These are phyloP conservation scores for Clusia tigrina DNA, from an alignment of 2,888 invertebrate species.

Conservation along the genomic window DNA sequence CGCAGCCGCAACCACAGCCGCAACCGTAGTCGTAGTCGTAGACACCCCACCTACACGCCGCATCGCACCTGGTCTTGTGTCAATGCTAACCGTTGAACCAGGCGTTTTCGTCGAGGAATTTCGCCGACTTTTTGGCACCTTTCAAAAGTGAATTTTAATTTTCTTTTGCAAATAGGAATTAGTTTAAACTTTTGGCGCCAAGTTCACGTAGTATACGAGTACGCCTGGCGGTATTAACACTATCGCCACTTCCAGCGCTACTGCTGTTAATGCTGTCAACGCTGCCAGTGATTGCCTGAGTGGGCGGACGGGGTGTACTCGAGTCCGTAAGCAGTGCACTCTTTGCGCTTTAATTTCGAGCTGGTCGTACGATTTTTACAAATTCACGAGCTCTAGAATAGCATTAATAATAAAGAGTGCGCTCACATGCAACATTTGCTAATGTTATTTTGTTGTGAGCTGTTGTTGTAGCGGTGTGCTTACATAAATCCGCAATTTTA, in stretches of 20 bases:
- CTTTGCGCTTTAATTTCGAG: too few species aligned
- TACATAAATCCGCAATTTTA: background rate
- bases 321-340: too few species aligned
- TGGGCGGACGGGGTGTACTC: too few species aligned
- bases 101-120: constrained; percentile 42
- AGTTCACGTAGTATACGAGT: background rate
- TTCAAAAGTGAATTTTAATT: constrained; percentile 29
- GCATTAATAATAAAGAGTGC: constrained; percentile 12
- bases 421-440: background rate
- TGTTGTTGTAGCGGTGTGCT: background rate
- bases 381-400: constrained; percentile 19
- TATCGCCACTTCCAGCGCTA: too few species aligned
- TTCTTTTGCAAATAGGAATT: background rate
- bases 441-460: constrained; percentile 4
- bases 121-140: constrained; percentile 53
- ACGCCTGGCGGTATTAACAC: too few species aligned
- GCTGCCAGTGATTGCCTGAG: too few species aligned
- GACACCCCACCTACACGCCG: too few species aligned
- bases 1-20: background rate
- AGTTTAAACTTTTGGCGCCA: constrained; percentile 21
- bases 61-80: constrained; percentile 27
- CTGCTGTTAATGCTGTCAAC: too few species aligned
- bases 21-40: too few species aligned
- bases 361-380: too few species aligned
- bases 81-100: constrained; percentile 52